Conservation (phyloP, 2,797 vertebrate species). For the Capromys pilorides region DNA sequence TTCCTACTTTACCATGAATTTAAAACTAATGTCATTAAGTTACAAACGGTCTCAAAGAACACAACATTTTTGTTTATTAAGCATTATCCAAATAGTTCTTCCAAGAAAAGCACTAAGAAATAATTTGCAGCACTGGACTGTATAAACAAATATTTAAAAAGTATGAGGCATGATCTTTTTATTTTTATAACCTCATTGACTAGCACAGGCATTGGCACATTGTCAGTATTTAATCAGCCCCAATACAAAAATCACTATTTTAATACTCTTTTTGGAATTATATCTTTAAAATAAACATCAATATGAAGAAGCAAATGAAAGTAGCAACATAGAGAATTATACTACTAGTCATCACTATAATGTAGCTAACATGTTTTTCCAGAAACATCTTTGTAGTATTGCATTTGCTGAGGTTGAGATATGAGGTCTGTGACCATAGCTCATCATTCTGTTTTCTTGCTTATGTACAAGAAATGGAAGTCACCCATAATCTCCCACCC, state of each 20-base stretch:
- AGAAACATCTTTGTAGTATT: background rate
- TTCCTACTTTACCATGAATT: background rate
- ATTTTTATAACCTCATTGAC: background rate
- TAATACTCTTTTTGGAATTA: background rate
- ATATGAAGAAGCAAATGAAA: background rate
- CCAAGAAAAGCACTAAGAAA: constrained; percentile 38
- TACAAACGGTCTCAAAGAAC: constrained; percentile 8
- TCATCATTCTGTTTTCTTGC: background rate
- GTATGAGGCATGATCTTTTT: background rate
- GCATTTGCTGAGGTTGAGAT: background rate
- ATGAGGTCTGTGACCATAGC: background rate
- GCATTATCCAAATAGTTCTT: constrained; percentile 21
- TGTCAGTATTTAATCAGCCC: background rate
- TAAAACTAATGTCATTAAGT: constrained; percentile 49
- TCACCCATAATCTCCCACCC: background rate
- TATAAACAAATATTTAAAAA: background rate
- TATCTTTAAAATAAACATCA: background rate
- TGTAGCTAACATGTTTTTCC: background rate
- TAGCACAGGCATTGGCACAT: background rate
- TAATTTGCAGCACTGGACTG: constrained; percentile 37
- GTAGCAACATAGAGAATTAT: background rate
- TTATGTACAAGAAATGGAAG: background rate
- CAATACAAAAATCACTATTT: background rate
- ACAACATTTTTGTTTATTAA: constrained; percentile 1
- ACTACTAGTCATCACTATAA: background rate